Conservation (phyloP, 1,140 invertebrate genomes). For the Pinna nobilis region DNA sequence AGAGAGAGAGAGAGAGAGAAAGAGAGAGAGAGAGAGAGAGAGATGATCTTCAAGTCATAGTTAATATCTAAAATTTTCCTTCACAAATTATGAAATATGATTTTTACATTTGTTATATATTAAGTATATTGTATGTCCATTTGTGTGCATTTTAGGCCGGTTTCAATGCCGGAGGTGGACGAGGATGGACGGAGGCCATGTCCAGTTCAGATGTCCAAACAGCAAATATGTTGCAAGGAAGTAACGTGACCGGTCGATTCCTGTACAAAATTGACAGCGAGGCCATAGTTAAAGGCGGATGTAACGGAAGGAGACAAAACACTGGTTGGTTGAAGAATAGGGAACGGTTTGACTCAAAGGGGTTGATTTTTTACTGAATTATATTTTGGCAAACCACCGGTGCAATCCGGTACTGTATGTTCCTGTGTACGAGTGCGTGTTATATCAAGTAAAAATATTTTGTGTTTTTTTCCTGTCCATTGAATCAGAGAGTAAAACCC, state of each 20-base stretch:
- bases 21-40: not conserved
- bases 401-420: not conserved
- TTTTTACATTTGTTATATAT: not conserved
- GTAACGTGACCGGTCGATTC: slow-evolving; percentile 17
- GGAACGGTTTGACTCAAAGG: not conserved
- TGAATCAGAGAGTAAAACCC: no score
- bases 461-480: no score
- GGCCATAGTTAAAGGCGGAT: slow-evolving; percentile 13
- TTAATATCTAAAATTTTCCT: not conserved
- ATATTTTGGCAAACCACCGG: not conserved
- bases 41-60: not conserved
- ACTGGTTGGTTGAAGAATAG: not conserved
- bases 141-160: slow-evolving; percentile 20
- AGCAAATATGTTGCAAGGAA: not conserved
- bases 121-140: not conserved
- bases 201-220: not conserved
- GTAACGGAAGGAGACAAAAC: not conserved
- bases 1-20: not conserved
- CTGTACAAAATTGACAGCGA: slow-evolving; percentile 22
- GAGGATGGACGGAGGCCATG: slow-evolving; percentile 24
- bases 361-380: not conserved
- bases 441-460: no score
- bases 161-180: slow-evolving; percentile 31
- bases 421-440: no score
- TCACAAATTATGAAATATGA: not conserved